These are phyloP conservation scores for Misgurnus anguillicaudatus DNA, from an alignment of 2,113 vertebrate genomes.

Conservation along the genomic window DNA sequence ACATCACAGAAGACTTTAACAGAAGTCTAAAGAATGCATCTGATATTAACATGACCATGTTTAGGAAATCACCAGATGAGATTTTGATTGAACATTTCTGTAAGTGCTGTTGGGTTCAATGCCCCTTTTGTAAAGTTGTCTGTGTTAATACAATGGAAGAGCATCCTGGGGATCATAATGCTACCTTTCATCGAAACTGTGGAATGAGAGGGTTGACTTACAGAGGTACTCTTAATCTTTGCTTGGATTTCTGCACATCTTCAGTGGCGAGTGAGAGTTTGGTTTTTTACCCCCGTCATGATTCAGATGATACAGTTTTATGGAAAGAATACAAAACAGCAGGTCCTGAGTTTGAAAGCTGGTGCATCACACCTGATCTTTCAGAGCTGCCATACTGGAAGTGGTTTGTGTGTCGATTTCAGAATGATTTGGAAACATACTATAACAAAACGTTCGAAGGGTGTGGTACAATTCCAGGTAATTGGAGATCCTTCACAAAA, in stretches of 20 bases:
- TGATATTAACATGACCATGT: slow-evolving; percentile 14
- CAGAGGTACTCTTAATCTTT: neutral
- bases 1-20: neutral
- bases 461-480: neutral
- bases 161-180: slow-evolving; percentile 35
- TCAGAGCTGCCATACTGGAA: neutral
- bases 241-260: neutral
- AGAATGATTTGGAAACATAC: neutral
- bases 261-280: neutral
- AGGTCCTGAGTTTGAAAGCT: neutral
- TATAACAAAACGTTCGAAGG: neutral
- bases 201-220: neutral
- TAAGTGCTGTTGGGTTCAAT: slow-evolving; percentile 48
- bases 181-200: neutral
- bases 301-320: neutral
- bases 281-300: neutral
- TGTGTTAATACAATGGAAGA: slow-evolving; percentile 42
- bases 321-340: neutral
- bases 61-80: slow-evolving; percentile 28
- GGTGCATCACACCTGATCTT: neutral
- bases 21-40: neutral
- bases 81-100: slow-evolving; percentile 46
- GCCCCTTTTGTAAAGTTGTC: slow-evolving; percentile 50
- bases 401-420: neutral
- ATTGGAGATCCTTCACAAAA: neutral